These are phyloP conservation scores for Anhinga anhinga DNA, from an alignment of 2,113 vertebrate genomes.

Conservation along the genomic window DNA sequence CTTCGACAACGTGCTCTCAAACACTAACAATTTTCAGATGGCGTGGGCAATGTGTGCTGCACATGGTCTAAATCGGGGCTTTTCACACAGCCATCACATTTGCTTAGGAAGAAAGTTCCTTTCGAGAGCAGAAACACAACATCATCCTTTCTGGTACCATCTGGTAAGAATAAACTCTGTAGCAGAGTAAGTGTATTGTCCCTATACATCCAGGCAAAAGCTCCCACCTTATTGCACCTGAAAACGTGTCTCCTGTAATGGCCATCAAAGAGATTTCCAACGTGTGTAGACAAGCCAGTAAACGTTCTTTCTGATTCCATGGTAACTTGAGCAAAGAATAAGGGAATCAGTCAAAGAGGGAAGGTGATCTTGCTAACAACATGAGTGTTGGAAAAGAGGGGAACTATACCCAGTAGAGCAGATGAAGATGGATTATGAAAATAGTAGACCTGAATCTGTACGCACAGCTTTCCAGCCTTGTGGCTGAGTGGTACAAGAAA, in stretches of 20 bases:
- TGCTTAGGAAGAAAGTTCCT: not conserved
- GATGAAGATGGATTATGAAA: not conserved
- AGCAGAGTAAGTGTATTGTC: not conserved
- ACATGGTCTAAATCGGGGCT: not conserved
- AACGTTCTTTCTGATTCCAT: not conserved
- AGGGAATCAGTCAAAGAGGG: not conserved
- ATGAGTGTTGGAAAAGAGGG: not conserved
- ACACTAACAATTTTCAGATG: not conserved
- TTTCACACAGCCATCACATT: constrained; percentile 6
- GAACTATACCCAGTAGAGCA: not conserved
- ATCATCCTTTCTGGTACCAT: not conserved
- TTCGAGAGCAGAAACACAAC: not conserved
- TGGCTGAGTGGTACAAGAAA: not conserved
- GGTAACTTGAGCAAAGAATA: not conserved
- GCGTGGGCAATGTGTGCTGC: not conserved
- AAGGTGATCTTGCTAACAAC: not conserved
- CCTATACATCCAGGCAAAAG: not conserved
- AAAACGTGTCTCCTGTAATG: not conserved
- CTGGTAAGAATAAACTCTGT: constrained; percentile 5
- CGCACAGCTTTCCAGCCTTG: not conserved
- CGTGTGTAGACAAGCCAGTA: not conserved
- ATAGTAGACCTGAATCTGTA: not conserved
- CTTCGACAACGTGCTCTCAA: not conserved
- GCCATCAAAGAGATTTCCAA: not conserved
- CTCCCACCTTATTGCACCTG: constrained; percentile 16